Base-by-base conservation (phyloP, 2,888 invertebrate genomes). In the Trilocha varians region DNA sequence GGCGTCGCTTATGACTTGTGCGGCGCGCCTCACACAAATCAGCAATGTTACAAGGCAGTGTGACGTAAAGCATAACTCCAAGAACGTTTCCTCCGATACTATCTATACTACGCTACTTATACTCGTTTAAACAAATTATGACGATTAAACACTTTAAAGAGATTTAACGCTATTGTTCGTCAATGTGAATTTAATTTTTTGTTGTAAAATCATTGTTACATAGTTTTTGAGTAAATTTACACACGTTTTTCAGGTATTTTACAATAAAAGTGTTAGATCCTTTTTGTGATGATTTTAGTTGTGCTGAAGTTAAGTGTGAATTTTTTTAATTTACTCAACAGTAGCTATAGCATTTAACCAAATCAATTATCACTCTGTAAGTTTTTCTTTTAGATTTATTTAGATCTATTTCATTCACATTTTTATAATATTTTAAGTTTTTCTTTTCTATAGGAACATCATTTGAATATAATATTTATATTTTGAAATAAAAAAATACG, bases 1-100 rank as follows among this genome's bases (percentile, higher is more conserved):
- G n/a, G n/a, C n/a, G n/a, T n/a, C n/a, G n/a, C n/a, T n/a, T 52
- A 0, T 16, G 32, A 25, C 18, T 36, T 40, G 14, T 44, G 32
- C 36, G 45, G 45, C 39, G 38, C 3, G 18, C 45, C 46, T 43
- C 34, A 47, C 34, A 40, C 43, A 36, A 50, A 47, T 48, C 47
- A 42, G 43, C 48, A 53, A 49, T 41, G 48, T 48, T 57, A 56
- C 57, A 57, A 62, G 58, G 59, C 52, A 59, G 48, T 51, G 48
- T 52, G 49, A 42, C 42, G 34, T 53, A 48, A 52, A 58, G 55
- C 53, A 55, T 48, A 52, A 53, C 52, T 58, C 62, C 59, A 60
- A 60, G 61, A 60, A 60, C 53, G 55, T 62, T 64, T 66, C 63
- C 68, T 67, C 42, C 46, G 63, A 69, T 66, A 58, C 50, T 49